Evolutionary conservation across 2,113 vertebrate genomes (phyloP).

Genomic region (Lampris megalopsis): DNA sequence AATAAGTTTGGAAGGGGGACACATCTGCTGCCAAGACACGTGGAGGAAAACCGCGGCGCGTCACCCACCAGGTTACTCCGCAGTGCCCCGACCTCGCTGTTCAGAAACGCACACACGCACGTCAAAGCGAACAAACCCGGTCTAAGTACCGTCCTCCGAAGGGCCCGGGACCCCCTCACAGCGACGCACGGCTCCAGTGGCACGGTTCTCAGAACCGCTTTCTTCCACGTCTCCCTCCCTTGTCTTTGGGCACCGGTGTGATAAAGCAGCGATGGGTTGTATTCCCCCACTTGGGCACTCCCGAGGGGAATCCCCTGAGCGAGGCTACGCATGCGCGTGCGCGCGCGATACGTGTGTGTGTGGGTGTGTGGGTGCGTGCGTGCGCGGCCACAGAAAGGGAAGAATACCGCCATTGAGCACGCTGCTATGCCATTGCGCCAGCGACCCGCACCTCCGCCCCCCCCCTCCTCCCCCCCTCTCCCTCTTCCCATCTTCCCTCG

Average conservation of each 20-base stretch:
- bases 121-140: constrained; percentile 32
- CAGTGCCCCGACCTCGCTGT: constrained; percentile 9
- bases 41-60: constrained; percentile 28
- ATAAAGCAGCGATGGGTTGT: constrained; percentile 77
- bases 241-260: constrained; percentile 80
- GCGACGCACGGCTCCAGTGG: constrained; percentile 60
- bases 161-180: constrained; percentile 38
- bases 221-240: constrained; percentile 60
- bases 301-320: constrained; percentile 75
- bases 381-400: constrained; percentile 61
- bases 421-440: constrained; percentile 68
- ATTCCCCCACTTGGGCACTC: constrained; percentile 72
- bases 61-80: constrained; percentile 15
- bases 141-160: constrained; percentile 44
- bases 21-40: constrained; percentile 34
- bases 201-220: constrained; percentile 58
- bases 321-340: constrained; percentile 24
- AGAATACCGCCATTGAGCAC: constrained; percentile 79
- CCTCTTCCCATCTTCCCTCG: constrained; percentile 63
- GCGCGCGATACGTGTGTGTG: constrained; percentile 11
- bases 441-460: constrained; percentile 65
- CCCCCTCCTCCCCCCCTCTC: constrained; percentile 40
- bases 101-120: constrained; percentile 1
- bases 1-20: constrained; percentile 3
- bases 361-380: constrained; percentile 38